Evolutionary conservation across 2,113 vertebrate genomes (phyloP).

Genomic region (Rana temporaria): DNA sequence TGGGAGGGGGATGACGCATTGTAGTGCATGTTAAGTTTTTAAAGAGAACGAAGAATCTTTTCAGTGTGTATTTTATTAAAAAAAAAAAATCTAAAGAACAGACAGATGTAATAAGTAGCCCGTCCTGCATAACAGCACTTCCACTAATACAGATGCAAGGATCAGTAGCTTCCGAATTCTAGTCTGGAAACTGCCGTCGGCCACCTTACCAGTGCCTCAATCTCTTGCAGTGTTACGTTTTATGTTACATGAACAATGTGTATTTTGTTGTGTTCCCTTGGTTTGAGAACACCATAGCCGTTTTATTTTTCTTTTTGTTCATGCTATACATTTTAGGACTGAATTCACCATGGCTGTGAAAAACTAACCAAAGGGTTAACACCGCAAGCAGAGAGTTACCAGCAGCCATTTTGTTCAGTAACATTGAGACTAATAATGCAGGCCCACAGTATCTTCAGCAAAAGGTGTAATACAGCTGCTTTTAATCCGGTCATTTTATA

Average conservation of each 20-base stretch:
- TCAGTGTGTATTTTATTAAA: slow-evolving; percentile 60
- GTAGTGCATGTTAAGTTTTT: slow-evolving; percentile 67
- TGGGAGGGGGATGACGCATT: slow-evolving; percentile 58
- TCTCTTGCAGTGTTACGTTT: background rate
- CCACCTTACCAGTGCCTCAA: slow-evolving; percentile 45
- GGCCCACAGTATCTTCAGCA: slow-evolving; percentile 59
- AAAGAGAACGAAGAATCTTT: slow-evolving; percentile 56
- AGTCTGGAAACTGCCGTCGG: slow-evolving; percentile 57
- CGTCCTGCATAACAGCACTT: slow-evolving; percentile 52
- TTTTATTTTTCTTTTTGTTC: slow-evolving; percentile 15
- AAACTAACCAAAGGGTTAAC: slow-evolving; percentile 60
- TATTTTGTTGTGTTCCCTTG: background rate
- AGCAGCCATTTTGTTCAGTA: slow-evolving; percentile 48
- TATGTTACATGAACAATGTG: slow-evolving; percentile 18
- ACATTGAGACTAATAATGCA: slow-evolving; percentile 54
- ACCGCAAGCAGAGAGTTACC: slow-evolving; percentile 56
- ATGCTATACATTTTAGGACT: background rate
- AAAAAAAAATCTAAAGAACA: slow-evolving; percentile 57
- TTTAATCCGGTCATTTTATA: slow-evolving; percentile 53
- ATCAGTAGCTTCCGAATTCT: slow-evolving; percentile 58
- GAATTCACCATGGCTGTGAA: slow-evolving; percentile 41
- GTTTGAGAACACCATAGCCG: background rate
- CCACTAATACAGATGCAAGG: slow-evolving; percentile 57
- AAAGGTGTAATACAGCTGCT: slow-evolving; percentile 68
- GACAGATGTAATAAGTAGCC: slow-evolving; percentile 58